These are phyloP conservation scores for Drosophila varians DNA, from an alignment of 1,140 invertebrate species.

Conservation along the genomic window DNA sequence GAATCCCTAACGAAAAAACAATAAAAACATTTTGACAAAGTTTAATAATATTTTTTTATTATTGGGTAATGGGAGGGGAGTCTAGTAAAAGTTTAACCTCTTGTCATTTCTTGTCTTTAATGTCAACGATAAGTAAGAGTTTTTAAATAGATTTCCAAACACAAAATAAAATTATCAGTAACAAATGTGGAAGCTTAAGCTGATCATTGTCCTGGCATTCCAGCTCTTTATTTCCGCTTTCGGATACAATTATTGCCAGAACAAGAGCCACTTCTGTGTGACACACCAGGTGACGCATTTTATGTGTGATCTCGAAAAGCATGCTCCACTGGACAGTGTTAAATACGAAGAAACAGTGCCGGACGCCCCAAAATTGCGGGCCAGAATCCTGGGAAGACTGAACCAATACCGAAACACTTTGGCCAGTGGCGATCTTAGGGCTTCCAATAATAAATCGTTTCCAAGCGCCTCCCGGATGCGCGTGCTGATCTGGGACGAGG, in stretches of 20 bases:
- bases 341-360: slow-evolving; percentile 22
- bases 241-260: slow-evolving; percentile 61
- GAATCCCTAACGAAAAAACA: slow-evolving; percentile 51
- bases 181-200: not conserved
- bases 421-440: not conserved
- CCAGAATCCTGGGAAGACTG: not conserved
- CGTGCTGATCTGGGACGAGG: slow-evolving; percentile 57
- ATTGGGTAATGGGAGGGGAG: not conserved
- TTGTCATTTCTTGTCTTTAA: not conserved
- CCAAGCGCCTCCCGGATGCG: slow-evolving; percentile 57
- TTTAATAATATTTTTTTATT: slow-evolving; percentile 14
- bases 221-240: not conserved
- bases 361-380: slow-evolving; percentile 1
- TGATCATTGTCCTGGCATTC: not conserved
- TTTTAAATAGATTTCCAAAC: not conserved
- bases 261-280: slow-evolving; percentile 28
- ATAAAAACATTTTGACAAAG: slow-evolving; percentile 45
- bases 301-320: slow-evolving; percentile 22
- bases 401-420: not conserved
- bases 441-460: slow-evolving; percentile 7
- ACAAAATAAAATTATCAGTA: not conserved
- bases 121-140: not conserved
- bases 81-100: too few species aligned
- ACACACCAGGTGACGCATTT: slow-evolving; percentile 23
- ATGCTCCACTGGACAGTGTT: slow-evolving; percentile 1